Base-by-base conservation (phyloP, 2,888 invertebrate genomes). In the Sialis fuliginosa region DNA sequence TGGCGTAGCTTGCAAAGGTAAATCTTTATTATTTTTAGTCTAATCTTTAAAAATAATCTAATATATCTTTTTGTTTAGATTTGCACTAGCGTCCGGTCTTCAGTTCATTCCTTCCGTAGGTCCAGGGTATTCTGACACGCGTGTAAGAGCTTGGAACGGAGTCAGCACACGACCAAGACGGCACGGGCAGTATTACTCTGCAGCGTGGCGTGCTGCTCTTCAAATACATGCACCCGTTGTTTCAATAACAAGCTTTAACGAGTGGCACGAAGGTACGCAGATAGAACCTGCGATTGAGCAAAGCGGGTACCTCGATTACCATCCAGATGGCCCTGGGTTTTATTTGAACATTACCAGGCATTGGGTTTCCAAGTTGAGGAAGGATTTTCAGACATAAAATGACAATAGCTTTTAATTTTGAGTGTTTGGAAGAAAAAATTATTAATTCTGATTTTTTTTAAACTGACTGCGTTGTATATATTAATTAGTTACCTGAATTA, bases 201-300 rank as follows among this genome's bases (percentile, higher is more conserved):
- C 71, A 1, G 72, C 73, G 1, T 79, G 79, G 72, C 64, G 71
- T 45, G 71, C 70, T 34, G 79, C 79, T 1, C 60, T 79, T 8
- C 64, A 68, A 6, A 67, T 71, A 42, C 67, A 69, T 22, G 70
- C 75, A 7, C 64, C 67, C 46, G 68, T 75, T 46, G 63, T 83
- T 10, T 74, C 75, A 7, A 73, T 82, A 48, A 80, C 79, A 39
- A 80, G 80, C 48, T 82, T 79, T 57, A 82, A 82, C 58, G 80
- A 81, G 57, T 82, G 81, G 81, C 77, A 77, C 53, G 80, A 81
- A 60, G 82, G 82, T 5, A 80, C 80, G 7, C 81, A 82, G 63
- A 79, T 82, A 47, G 82, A 82, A 59, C 76, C 79, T 39, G 79
- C 76, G 0, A 60, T 69, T 12, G 59, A 69, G 2, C 69, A 68